phyloP scores from a whole-genome alignment of 2,113 vertebrate species.

The Dipodomys stephensi region DNA sequence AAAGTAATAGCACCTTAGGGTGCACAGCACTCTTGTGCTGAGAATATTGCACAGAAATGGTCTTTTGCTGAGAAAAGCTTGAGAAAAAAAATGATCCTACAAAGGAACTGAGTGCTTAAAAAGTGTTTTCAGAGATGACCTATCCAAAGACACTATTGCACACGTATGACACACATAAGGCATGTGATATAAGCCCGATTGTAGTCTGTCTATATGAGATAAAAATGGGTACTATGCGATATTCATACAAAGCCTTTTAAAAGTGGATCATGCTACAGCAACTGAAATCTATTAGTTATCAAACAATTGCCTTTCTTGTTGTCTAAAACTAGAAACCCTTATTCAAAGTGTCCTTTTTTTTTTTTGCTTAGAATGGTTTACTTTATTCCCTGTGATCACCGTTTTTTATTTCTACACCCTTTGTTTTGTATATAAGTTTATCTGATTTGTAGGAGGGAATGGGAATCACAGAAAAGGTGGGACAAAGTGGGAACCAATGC shows the following conservation, averaged over 20 bases:
- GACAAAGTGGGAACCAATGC: too few relatives aligned
- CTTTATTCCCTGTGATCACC: too few relatives aligned
- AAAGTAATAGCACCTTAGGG: background rate
- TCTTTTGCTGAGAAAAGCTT: slow-evolving; percentile 15
- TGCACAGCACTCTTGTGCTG: background rate
- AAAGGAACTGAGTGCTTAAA: background rate
- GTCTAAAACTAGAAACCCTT: slow-evolving; percentile 63
- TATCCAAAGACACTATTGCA: background rate
- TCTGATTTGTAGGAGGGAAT: too few relatives aligned
- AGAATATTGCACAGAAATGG: background rate
- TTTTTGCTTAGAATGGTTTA: too few relatives aligned
- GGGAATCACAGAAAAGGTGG: too few relatives aligned
- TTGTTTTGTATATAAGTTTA: too few relatives aligned
- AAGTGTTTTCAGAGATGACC: background rate
- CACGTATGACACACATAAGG: background rate
- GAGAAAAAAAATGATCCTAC: slow-evolving; percentile 29
- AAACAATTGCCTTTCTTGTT: slow-evolving; percentile 61
- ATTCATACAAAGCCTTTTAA: background rate
- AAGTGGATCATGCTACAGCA: slow-evolving; percentile 46
- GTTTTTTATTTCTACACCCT: too few relatives aligned
- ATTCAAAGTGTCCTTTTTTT: slow-evolving; percentile 29
- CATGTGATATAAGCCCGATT: background rate
- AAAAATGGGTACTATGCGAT: background rate
- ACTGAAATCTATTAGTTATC: slow-evolving; percentile 25
- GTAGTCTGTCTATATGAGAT: background rate